Conservation (phyloP, 2,113 vertebrate genomes). For the Puntigrus tetrazona region DNA sequence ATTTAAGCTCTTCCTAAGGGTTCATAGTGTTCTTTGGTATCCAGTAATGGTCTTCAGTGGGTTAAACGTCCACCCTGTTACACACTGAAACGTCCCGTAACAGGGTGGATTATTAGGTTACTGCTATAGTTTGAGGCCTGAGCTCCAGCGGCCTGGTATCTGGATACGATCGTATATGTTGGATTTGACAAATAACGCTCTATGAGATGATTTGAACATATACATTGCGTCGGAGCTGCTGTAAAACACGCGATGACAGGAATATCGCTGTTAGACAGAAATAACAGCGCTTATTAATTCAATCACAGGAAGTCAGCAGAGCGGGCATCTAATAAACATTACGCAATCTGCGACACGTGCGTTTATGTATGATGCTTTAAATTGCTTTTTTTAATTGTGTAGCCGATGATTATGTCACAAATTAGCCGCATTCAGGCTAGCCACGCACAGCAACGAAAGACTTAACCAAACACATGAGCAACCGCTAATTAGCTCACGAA, state of each 20-base stretch:
- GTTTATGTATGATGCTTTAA: slow-evolving; percentile 23
- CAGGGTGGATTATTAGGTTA: background rate
- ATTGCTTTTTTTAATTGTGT: slow-evolving; percentile 27
- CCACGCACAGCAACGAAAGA: background rate
- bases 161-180: background rate
- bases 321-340: background rate
- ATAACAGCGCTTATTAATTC: slow-evolving; percentile 1
- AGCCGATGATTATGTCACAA: background rate
- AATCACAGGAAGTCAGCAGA: background rate
- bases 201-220: background rate
- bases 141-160: background rate
- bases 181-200: background rate
- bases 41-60: background rate
- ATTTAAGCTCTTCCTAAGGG: background rate
- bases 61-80: background rate
- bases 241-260: background rate
- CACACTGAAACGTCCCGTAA: background rate
- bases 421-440: slow-evolving; percentile 26
- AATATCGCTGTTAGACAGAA: background rate
- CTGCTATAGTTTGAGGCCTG: background rate
- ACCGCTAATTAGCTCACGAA: background rate
- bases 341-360: slow-evolving; percentile 4
- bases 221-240: background rate
- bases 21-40: background rate
- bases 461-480: slow-evolving; percentile 14